Base-by-base conservation (phyloP, 2,113 vertebrate species). In the Phylloscopus trochilus region DNA sequence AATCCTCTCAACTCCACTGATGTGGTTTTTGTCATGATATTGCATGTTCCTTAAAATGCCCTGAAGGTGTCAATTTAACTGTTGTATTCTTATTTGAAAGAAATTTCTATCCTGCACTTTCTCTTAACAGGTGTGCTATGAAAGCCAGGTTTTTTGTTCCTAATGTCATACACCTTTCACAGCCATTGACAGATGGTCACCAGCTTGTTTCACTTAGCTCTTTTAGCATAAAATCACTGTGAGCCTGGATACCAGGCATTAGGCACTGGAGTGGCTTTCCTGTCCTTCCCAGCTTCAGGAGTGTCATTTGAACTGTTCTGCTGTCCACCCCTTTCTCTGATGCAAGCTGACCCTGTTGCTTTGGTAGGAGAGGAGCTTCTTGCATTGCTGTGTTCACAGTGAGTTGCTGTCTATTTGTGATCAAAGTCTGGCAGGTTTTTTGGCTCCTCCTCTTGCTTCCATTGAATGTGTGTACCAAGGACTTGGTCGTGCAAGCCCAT, bases 281-380 rank as follows among this genome's bases (percentile, higher is more conserved):
- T 60, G 1, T 43, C 17, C 49, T 77, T 77, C 28, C 22, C 10
- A 83, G 52, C 30, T 78, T n/a, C 44, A n/a, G 35, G 27, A 87
- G 46, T 28, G 39, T 14, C 14, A 8, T 58, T 62, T 69, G 30
- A 37, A 15, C 11, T 0, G 0, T 75, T 22, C n/a, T 1, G 1
- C n/a, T 81, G 37, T 18, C 51, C 39, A 18, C 14, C 2, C 14
- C 4, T 14, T 56, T 66, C 33, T 53, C 0, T 1, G 20, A 27
- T 58, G 46, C 53, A 59, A n/a, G 7, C 33, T 66, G 41, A 52
- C 14, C 27, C 13, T 0, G 0, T 41, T 64, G 67, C 51, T 68
- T 60, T 49, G 19, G 26, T n/a, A 31, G 43, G 30, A 84, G 44
- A 76, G n/a, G 41, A 83, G 35, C 55, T 51, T 81, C 39, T 59